Base-by-base conservation (phyloP, 2,888 invertebrate species). In the Nemotelus pantherinus region DNA sequence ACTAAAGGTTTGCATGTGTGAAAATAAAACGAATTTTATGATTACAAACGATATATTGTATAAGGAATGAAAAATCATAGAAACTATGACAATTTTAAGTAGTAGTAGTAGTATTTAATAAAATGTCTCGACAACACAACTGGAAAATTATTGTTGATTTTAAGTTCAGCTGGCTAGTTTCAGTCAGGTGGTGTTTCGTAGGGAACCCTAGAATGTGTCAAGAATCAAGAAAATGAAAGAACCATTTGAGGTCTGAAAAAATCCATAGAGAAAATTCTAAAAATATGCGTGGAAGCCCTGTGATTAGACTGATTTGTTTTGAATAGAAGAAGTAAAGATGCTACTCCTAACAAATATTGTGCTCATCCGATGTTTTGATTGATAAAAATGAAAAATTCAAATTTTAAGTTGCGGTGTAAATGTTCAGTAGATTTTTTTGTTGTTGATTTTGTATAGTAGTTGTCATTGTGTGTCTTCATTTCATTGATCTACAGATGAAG, bases 71-170 rank as follows among this genome's bases (percentile, higher is more conserved):
- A 58, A 72, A 58, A 72, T 65, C 7, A 65, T 45, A 45, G 50
- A 68, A 68, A 68, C 39, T 60, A 60, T 60, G 3, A 41, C 41
- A 60, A 39, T 60, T 7, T 60, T 60, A 65, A 65, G 10, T 10
- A 65, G 9, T 45, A 25, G 9, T 45, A 25, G 10, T 65, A 45
- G 58, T 67, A 77, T 78, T 77, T 75, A 77, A 58, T 53, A 63
- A 80, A 70, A 77, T 70, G 78, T 78, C 79, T 77, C 79, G 79
- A 80, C 80, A 80, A 81, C 80, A 81, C 81, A 80, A 81, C 80
- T 81, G 80, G 80, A 81, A 81, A 79, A 77, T 77, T 74, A 77
- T 80, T 25, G 25, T 25, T 78, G 55, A 44, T 70, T 70, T 70
- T 70, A 70, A 70, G 53, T 70, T 70, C 53, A 39, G 41, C n/a